Conservation (phyloP, 2,797 vertebrate species). For the Megalops cyprinoides region DNA sequence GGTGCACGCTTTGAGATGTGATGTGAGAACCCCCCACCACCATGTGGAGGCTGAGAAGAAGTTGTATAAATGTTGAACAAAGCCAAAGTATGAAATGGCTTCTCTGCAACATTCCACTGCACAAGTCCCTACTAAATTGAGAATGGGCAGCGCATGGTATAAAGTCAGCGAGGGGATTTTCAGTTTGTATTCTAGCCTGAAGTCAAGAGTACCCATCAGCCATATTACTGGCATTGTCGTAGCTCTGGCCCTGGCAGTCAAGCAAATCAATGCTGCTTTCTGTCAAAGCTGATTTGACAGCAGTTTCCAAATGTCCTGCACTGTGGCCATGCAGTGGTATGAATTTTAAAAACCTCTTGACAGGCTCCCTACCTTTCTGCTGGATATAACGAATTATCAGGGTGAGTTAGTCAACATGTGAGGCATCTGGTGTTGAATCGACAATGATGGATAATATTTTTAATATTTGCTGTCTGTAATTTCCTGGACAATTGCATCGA, state of each 20-base stretch:
- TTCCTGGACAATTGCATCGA: too few species aligned
- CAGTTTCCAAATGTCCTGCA: constrained; percentile 8
- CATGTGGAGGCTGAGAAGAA: not conserved
- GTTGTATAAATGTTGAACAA: not conserved
- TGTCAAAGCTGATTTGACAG: not conserved
- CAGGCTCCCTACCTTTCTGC: not conserved
- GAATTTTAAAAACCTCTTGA: constrained; percentile 2
- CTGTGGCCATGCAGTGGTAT: constrained; percentile 15
- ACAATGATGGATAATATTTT: constrained; percentile 20
- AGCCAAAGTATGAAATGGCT: constrained; percentile 7
- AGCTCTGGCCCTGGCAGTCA: constrained; percentile 12
- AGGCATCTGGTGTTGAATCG: constrained; percentile 1
- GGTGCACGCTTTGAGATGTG: not conserved
- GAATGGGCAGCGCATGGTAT: constrained; percentile 2
- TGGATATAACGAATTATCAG: constrained; percentile 7
- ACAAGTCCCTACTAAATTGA: not conserved
- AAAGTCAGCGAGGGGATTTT: not conserved
- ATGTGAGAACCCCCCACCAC: constrained; percentile 1
- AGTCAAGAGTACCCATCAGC: constrained; percentile 3
- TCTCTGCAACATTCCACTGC: constrained; percentile 7
- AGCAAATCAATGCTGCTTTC: not conserved
- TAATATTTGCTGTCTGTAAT: too few species aligned
- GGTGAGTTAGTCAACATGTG: constrained; percentile 1
- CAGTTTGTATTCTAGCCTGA: not conserved
- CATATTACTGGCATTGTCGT: constrained; percentile 13